These are phyloP conservation scores for Macrotis lagotis DNA, from an alignment of 2,113 vertebrate genomes.

Conservation along the genomic window DNA sequence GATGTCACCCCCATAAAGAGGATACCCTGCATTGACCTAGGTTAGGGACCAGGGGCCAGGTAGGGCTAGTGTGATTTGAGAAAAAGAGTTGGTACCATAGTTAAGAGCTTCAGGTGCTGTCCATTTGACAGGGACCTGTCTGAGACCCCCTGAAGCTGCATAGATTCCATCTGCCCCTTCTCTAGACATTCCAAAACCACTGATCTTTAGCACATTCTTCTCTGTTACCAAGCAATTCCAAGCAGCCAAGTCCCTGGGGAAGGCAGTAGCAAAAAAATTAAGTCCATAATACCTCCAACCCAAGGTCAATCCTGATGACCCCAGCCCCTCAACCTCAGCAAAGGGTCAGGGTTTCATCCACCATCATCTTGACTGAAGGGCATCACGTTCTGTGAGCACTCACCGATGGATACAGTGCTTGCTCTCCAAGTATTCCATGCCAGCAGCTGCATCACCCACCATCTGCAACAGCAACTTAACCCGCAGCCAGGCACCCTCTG, in stretches of 20 bases:
- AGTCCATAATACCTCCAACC: accelerated
- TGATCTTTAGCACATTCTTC: constrained; percentile 93
- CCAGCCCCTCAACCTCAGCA: not conserved
- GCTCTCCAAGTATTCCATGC: constrained; percentile 96
- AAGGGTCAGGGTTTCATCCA: not conserved
- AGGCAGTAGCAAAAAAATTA: accelerated
- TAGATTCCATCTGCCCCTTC: constrained; percentile 94
- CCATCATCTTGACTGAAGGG: not conserved
- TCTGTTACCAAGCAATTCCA: constrained; percentile 97
- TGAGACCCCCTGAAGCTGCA: constrained; percentile 90
- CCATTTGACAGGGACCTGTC: constrained; percentile 98
- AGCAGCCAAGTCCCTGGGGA: constrained; percentile 92
- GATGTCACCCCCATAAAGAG: not conserved
- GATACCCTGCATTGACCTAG: not conserved
- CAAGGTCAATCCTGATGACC: not conserved
- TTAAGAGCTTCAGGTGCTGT: constrained; percentile 96
- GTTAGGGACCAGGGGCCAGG: not conserved
- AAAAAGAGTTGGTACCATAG: constrained; percentile 85
- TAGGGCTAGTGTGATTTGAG: not conserved
- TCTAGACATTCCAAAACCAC: constrained; percentile 98
- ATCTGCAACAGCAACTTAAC: constrained; percentile 91
- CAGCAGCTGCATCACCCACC: constrained; percentile 90
- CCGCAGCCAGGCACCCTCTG: constrained; percentile 84
- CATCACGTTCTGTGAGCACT: not conserved
- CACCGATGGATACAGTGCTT: constrained; percentile 98